Percentiles rank a stretch among this genome's conserved stretches.
phyloP scores from a whole-genome alignment of 37 sponge, comb jelly and placozoan species.

The Cladorhizidae sp. region DNA sequence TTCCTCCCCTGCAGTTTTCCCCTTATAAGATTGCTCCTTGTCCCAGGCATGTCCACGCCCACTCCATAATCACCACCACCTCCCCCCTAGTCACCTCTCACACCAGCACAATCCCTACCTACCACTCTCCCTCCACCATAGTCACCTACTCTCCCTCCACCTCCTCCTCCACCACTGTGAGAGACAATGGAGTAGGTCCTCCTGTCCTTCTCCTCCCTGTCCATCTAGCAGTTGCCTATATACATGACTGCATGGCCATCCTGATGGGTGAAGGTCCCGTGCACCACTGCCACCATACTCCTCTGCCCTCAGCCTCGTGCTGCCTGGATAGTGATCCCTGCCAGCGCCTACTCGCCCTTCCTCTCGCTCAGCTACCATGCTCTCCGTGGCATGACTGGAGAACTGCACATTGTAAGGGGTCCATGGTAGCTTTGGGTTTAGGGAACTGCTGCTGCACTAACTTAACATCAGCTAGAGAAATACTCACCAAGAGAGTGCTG shows the following conservation, averaged over 20 bases:
- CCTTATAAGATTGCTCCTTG: conserved; percentile 3
- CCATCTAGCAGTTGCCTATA: background rate
- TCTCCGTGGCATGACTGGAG: conserved; percentile 1
- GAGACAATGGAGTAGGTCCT: background rate
- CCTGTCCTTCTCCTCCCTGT: background rate
- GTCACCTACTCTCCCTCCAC: background rate
- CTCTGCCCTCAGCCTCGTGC: background rate
- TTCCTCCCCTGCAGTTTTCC: background rate
- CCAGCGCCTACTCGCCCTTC: background rate
- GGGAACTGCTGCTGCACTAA: background rate
- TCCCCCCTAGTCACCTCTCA: background rate
- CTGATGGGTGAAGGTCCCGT: background rate
- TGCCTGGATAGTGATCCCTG: background rate
- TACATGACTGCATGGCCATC: background rate
- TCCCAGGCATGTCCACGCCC: conserved; percentile 11
- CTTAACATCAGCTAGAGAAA: background rate
- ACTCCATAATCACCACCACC: conserved; percentile 1
- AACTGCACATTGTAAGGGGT: conserved; percentile 20
- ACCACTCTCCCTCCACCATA: background rate
- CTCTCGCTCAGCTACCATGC: background rate
- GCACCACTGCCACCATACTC: background rate
- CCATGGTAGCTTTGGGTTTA: conserved; percentile 51
- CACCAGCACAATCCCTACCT: background rate
- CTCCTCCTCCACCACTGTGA: conserved; percentile 1
- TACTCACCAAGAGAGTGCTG: background rate